These are phyloP conservation scores for Xerus inauris DNA, from an alignment of 2,113 vertebrate species.

Conservation along the genomic window DNA sequence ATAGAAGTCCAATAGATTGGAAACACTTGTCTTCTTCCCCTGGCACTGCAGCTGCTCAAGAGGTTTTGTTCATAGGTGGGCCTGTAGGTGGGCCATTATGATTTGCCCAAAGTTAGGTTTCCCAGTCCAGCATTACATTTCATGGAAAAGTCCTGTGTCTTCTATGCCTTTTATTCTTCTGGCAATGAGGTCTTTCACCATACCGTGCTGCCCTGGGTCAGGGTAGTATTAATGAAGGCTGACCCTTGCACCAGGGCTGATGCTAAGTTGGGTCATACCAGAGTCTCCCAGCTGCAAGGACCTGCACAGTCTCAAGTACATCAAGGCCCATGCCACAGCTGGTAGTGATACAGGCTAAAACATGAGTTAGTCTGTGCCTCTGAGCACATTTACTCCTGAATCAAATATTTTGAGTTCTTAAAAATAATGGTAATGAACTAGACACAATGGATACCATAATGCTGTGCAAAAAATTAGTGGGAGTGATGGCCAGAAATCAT, in stretches of 20 bases:
- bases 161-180: not conserved
- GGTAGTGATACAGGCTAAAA: no score
- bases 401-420: slow-evolving; percentile 1
- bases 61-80: not conserved
- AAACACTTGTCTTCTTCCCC: not conserved
- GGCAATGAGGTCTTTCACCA: not conserved
- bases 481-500: not conserved
- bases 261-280: not conserved
- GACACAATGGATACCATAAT: not conserved
- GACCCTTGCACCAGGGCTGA: not conserved
- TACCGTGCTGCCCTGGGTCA: not conserved
- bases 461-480: not conserved
- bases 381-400: not conserved
- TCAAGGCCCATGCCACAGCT: not conserved
- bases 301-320: not conserved
- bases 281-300: not conserved
- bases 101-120: not conserved
- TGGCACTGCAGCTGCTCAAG: not conserved
- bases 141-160: not conserved
- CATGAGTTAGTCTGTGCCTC: not conserved
- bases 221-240: not conserved
- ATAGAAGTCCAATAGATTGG: not conserved
- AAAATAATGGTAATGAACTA: not conserved
- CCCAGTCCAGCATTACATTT: not conserved
- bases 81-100: not conserved